These are phyloP conservation scores for Brachyptera risi DNA, from an alignment of 2,888 invertebrate species.

Conservation along the genomic window DNA sequence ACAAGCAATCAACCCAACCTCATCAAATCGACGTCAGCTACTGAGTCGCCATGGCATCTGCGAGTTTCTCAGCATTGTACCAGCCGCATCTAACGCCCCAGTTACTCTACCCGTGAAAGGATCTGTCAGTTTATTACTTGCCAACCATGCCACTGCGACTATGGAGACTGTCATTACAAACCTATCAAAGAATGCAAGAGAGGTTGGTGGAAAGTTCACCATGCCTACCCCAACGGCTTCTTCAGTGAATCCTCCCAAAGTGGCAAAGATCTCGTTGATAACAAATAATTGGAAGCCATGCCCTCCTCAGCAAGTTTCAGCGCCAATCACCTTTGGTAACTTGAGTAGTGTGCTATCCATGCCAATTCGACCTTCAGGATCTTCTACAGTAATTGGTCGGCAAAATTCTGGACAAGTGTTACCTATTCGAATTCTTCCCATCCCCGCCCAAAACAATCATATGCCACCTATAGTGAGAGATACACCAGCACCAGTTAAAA, in stretches of 20 bases:
- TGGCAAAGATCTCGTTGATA: background rate
- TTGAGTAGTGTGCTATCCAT: background rate
- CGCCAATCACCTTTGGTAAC: background rate
- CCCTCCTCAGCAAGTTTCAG: background rate
- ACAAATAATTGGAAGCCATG: background rate
- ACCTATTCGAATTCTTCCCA: background rate
- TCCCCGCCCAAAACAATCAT: too few relatives aligned
- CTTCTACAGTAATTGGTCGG: background rate
- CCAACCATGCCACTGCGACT: background rate
- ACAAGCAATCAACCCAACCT: background rate
- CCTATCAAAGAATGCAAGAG: background rate
- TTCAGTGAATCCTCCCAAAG: background rate
- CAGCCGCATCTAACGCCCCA: background rate
- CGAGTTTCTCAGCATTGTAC: background rate
- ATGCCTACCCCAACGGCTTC: background rate
- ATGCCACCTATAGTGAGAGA: too few relatives aligned
- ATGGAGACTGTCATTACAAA: constrained; percentile 8
- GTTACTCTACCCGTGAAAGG: background rate
- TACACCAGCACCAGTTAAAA: too few relatives aligned
- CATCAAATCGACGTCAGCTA: background rate
- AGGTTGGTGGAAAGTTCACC: background rate
- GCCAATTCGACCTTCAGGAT: too few relatives aligned
- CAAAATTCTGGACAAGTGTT: background rate
- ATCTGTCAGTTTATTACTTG: background rate
- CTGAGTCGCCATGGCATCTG: background rate